A percentile compares a stretch with the other conserved stretches of the same genome.
Conservation (phyloP, 2,797 vertebrate genomes). For the Amblyopsis hoosieri region DNA sequence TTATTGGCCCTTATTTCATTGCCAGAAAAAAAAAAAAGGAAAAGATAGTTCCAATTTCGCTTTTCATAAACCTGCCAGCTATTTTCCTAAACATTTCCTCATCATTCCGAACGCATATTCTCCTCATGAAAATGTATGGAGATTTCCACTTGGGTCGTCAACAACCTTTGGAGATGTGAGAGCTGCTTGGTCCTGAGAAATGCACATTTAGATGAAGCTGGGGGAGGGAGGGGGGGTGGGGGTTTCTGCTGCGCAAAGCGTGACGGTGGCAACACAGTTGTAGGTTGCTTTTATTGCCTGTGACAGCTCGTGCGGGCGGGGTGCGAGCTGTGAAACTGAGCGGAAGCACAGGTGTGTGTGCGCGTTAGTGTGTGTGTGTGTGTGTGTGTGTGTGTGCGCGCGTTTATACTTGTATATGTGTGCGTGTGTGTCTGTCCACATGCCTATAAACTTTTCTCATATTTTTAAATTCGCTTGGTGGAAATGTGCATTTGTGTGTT, state of each 20-base stretch:
- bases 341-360: not conserved
- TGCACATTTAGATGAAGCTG: slow-evolving; percentile 74
- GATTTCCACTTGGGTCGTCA: slow-evolving; percentile 77
- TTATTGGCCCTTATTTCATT: slow-evolving; percentile 56
- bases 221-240: slow-evolving; percentile 48
- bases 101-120: slow-evolving; percentile 57
- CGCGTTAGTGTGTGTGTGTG: not conserved
- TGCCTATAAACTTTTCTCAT: not conserved
- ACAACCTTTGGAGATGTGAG: slow-evolving; percentile 65
- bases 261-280: slow-evolving; percentile 34
- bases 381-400: not conserved
- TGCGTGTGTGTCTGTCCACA: slow-evolving; percentile 6
- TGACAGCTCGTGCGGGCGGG: slow-evolving; percentile 39
- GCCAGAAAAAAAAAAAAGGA: slow-evolving; percentile 44
- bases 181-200: slow-evolving; percentile 69
- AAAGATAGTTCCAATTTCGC: slow-evolving; percentile 66
- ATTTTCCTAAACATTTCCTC: slow-evolving; percentile 48
- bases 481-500: not conserved
- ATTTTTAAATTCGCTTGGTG: slow-evolving; percentile 1
- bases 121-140: slow-evolving; percentile 75
- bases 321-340: too few species aligned
- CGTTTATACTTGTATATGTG: not conserved
- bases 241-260: slow-evolving; percentile 43
- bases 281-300: slow-evolving; percentile 68
- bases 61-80: slow-evolving; percentile 73